Conservation (phyloP, 2,888 invertebrate genomes). For the Caenorhabditis sinica region DNA sequence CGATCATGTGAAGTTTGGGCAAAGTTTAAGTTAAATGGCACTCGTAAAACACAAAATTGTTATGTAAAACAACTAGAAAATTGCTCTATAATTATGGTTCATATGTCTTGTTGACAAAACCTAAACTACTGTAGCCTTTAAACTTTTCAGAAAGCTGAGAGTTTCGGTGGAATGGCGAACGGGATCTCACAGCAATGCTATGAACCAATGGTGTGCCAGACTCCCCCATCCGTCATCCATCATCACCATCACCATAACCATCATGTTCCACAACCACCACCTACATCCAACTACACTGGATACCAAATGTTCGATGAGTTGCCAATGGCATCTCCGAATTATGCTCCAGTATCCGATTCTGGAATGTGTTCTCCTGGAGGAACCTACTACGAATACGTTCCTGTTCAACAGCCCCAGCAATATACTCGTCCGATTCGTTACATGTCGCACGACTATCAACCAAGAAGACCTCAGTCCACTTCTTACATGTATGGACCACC, state of each 20-base stretch:
- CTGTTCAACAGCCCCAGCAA: constrained; percentile 25
- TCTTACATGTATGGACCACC: constrained; percentile 45
- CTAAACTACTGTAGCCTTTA: not conserved
- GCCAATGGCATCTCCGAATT: constrained; percentile 38
- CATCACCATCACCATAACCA: constrained; percentile 54
- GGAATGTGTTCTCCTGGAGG: constrained; percentile 57
- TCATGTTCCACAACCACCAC: constrained; percentile 31
- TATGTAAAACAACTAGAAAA: not conserved
- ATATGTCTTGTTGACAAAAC: too few relatives aligned
- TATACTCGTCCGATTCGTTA: constrained; percentile 47
- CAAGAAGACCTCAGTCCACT: constrained; percentile 24
- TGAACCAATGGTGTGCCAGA: constrained; percentile 50
- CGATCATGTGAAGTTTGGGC: not conserved
- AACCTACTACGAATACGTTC: constrained; percentile 49
- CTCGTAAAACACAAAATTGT: not conserved
- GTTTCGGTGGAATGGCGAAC: constrained; percentile 69
- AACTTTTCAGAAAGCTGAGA: constrained; percentile 67
- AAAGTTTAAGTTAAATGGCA: not conserved
- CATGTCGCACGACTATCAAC: constrained; percentile 31
- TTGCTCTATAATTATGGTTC: not conserved
- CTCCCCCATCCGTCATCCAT: constrained; percentile 52
- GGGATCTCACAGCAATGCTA: constrained; percentile 33
- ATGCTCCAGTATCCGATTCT: constrained; percentile 20
- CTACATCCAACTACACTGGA: constrained; percentile 31
- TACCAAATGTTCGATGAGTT: constrained; percentile 54